Evolutionary conservation across 2,888 invertebrate species (phyloP), one percentile per base, ranked within the genome.

Genomic region (Drosophila mettleri): DNA sequence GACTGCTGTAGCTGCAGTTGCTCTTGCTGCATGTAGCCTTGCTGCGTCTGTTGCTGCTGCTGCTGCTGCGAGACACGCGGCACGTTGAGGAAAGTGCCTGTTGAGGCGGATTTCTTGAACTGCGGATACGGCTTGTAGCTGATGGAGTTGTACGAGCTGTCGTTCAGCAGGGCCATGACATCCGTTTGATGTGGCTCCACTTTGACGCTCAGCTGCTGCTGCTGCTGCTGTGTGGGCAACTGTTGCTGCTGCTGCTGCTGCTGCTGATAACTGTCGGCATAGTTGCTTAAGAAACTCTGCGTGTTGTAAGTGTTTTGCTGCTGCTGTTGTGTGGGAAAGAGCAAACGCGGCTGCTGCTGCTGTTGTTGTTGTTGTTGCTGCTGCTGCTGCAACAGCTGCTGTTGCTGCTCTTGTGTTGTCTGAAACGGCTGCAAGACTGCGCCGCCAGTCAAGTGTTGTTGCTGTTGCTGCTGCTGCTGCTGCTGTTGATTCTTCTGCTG

Each of bases 61-160:
- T 69, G 79, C 22, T 86, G 86, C 16, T 74, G 86, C 20, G 83
- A 62, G 10, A 77, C 39, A 3, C 89, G 77, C 38, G 89, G 84
- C 31, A 92, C 78, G 76, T 90, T 92, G 9, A 91, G 79, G 64
- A 90, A 91, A 7, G 89, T 86, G 31, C 91, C 91, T 9, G 91
- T 90, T 3, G 92, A 91, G 2, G 91, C 84, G 1, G 91, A 91
- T 64, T 92, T 92, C 52, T 91, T 91, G 43, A 91, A 90, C 63
- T 78, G 90, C 45, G 89, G 89, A 81, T 91, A 92, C 16, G 91
- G 90, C 59, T 91, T 92, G 57, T 90, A 92, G 33, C 90, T 80
- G 12, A 76, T 68, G 14, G 73, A 66, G 52, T 67, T 84, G 61
- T 78, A 82, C 34, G 69, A 57, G 22, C 57, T 49, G 41, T 89